Evolutionary conservation across 2,888 invertebrate species (phyloP).

Genomic region (Phengaris arion): DNA sequence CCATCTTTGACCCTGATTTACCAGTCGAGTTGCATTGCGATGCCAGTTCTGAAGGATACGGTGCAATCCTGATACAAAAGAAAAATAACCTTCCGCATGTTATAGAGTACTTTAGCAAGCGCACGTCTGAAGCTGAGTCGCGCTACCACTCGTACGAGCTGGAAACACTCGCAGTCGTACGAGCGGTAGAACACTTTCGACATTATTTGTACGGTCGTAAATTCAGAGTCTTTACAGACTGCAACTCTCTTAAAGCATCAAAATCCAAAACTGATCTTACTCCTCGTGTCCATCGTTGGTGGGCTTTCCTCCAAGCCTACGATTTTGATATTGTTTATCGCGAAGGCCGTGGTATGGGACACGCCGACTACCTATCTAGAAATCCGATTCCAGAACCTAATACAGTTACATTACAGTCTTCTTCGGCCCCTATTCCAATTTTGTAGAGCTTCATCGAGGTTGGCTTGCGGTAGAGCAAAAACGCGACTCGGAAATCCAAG

Average conservation of each 20-base stretch:
- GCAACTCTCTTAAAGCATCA: background rate
- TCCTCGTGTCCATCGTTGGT: too few relatives aligned
- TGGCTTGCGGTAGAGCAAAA: background rate
- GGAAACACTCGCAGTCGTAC: background rate
- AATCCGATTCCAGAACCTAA: background rate
- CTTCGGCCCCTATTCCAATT: background rate
- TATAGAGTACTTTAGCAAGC: too few relatives aligned
- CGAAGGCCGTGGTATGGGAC: too few relatives aligned
- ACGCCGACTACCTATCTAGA: too few relatives aligned
- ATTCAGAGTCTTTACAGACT: background rate
- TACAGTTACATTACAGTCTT: too few relatives aligned
- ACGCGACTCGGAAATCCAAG: background rate
- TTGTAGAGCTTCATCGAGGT: background rate
- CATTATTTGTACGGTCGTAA: background rate
- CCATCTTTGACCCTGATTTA: too few relatives aligned
- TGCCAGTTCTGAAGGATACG: too few relatives aligned
- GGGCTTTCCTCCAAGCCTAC: conserved; percentile 32
- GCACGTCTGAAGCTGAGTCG: background rate
- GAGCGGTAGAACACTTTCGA: background rate
- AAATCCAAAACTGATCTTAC: background rate
- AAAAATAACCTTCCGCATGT: too few relatives aligned
- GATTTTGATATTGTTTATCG: background rate
- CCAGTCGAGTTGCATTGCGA: too few relatives aligned
- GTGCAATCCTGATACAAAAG: too few relatives aligned
- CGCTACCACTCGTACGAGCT: background rate